Base-by-base conservation (phyloP, 2,888 invertebrate genomes). In the Dicyrtomina minuta region DNA sequence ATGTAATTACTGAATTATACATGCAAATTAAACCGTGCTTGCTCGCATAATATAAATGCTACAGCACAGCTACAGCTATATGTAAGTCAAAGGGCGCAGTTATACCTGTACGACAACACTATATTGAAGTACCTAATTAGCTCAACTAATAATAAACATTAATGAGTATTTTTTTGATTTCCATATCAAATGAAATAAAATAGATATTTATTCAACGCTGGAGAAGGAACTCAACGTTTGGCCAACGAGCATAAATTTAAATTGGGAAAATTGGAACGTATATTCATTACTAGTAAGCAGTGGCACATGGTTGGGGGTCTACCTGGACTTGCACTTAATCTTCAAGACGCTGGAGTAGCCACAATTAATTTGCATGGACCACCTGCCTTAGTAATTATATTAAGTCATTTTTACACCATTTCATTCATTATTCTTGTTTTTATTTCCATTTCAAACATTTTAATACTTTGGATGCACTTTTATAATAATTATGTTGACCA, bases 171-270 rank as follows among this genome's bases (percentile, higher is more conserved):
- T 33, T 33, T 8, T 5, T 33, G 3, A 3, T 33, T 46, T 46
- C n/a, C 46, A 46, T 46, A 33, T 33, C 33, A 33, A 8, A 33
- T 33, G 3, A 33, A 33, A 33, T 8, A 3, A 33, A 8, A 5
- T 33, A 89, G 90, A 73, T 96, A 96, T 81, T 81, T 97, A 4
- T 96, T 97, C 80, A 97, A 96, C 82, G 96, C 96, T 81, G 95
- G 96, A 0, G 96, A 96, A 84, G 92, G 93, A 53, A 91, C 91
- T 0, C 96, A 96, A 81, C 86, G 96, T 10, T 81, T 95, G 26
- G 89, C 91, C 0, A 88, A 90, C 79, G 95, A 96, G 80, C 90
- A 93, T 81, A 92, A 89, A 83, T 88, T 90, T 78, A 93, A 90
- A 80, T 80, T 95, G 26, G 85, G 90, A 0, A 88, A 88, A 77